A percentile compares a stretch with the other conserved stretches of the same genome.
These are phyloP conservation scores for Malachius bipustulatus DNA, from an alignment of 2,888 invertebrate species.

Conservation along the genomic window DNA sequence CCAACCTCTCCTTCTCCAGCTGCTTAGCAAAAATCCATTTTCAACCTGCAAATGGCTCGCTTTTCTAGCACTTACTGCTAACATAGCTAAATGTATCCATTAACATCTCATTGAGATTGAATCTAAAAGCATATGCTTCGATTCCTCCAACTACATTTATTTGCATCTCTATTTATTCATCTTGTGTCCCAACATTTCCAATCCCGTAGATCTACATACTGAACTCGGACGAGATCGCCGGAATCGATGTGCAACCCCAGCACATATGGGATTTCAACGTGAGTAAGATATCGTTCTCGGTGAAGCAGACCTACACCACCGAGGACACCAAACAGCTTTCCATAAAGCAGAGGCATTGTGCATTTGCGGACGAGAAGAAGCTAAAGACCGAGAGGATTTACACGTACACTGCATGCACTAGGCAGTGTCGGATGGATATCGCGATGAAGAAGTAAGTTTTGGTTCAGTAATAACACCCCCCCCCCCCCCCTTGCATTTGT, in stretches of 20 bases:
- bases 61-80: too few species aligned
- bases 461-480: too few species aligned
- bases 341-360: conserved; percentile 57
- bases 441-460: conserved; percentile 47
- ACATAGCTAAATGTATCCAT: too few species aligned
- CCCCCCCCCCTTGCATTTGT: too few species aligned
- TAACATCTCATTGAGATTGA: too few species aligned
- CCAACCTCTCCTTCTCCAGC: too few species aligned
- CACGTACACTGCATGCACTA: conserved; percentile 62
- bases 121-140: too few species aligned
- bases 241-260: conserved; percentile 55
- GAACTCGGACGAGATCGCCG: conserved; percentile 58
- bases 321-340: conserved; percentile 58
- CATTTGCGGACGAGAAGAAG: conserved; percentile 55
- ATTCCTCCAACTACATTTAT: too few species aligned
- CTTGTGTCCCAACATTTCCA: too few species aligned
- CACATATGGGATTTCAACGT: conserved; percentile 55
- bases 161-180: too few species aligned
- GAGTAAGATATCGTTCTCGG: conserved; percentile 51
- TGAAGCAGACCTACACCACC: conserved; percentile 67
- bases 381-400: conserved; percentile 45
- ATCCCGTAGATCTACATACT: conserved; percentile 49
- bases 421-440: conserved; percentile 58
- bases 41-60: too few species aligned
- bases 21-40: too few species aligned